These are phyloP conservation scores for Eilema depressum DNA, from an alignment of 2,888 invertebrate species.

Conservation along the genomic window DNA sequence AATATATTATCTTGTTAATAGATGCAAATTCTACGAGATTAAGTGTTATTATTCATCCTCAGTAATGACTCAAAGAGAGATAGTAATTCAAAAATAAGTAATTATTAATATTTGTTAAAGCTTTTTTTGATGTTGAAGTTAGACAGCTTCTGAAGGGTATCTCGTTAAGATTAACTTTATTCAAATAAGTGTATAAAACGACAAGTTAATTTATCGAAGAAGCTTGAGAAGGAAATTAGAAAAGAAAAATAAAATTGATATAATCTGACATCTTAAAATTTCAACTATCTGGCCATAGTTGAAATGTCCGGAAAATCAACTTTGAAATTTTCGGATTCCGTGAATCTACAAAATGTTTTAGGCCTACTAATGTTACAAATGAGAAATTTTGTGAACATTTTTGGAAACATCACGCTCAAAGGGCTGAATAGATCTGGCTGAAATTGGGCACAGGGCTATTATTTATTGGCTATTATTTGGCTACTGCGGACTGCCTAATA, in stretches of 20 bases:
- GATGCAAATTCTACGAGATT: neutral
- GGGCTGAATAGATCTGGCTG: no score
- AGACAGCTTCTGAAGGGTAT: neutral
- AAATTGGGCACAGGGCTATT: no score
- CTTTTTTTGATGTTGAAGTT: neutral
- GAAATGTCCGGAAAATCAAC: neutral
- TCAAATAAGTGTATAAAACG: neutral
- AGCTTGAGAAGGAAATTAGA: neutral
- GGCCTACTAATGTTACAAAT: no score
- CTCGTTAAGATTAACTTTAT: neutral
- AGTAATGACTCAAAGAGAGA: neutral
- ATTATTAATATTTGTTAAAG: neutral
- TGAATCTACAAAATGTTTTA: no score
- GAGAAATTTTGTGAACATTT: no score
- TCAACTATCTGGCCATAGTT: neutral
- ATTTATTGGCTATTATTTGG: no score
- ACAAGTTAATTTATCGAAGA: neutral
- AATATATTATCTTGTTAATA: no score
- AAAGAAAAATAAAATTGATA: neutral
- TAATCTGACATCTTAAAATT: neutral
- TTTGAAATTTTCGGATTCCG: no score
- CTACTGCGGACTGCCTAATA: no score
- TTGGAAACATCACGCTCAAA: no score
- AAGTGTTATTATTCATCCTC: neutral
- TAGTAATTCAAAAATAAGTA: no score